These are phyloP conservation scores for Phymastichus coffea DNA, from an alignment of 1,140 invertebrate genomes.

Conservation along the genomic window DNA sequence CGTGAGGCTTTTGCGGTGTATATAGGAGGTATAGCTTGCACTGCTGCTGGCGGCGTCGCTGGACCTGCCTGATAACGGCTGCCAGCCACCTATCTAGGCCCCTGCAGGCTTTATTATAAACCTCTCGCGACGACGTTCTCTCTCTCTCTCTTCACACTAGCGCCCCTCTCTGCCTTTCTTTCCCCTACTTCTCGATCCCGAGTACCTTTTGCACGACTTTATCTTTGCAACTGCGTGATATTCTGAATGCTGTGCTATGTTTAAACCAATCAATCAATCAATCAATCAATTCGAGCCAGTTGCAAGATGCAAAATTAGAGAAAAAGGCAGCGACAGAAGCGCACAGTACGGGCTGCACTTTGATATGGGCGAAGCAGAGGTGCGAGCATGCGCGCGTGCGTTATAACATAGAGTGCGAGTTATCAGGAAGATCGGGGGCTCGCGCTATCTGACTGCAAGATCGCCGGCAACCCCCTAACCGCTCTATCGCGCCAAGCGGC, in stretches of 20 bases:
- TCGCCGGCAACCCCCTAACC: slow-evolving; percentile 33
- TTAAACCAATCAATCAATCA: too few species aligned
- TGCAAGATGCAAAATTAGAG: too few species aligned
- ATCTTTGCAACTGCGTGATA: too few species aligned
- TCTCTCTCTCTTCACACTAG: background rate
- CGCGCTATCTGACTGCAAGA: slow-evolving; percentile 48
- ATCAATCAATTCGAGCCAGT: too few species aligned
- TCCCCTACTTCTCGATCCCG: slow-evolving; percentile 20
- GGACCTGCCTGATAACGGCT: slow-evolving; percentile 37
- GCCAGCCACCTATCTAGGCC: slow-evolving; percentile 37
- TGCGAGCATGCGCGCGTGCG: slow-evolving; percentile 34
- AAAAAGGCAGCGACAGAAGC: too few species aligned
- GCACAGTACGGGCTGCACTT: too few species aligned
- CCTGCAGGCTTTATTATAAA: slow-evolving; percentile 45
- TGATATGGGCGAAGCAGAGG: too few species aligned
- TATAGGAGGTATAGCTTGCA: background rate
- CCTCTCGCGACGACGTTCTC: slow-evolving; percentile 26
- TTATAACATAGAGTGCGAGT: slow-evolving; percentile 52
- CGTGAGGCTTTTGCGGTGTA: slow-evolving; percentile 19
- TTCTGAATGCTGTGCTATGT: too few species aligned
- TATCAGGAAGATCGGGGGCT: slow-evolving; percentile 52
- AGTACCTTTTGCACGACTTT: too few species aligned
- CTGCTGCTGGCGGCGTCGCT: slow-evolving; percentile 1
- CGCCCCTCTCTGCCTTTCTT: slow-evolving; percentile 17
- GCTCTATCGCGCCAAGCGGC: background rate